A percentile compares a stretch with the other conserved stretches of the same genome.
Conservation (phyloP, 92 coral and sea anemone species). For the Parazoanthus atlanticus region DNA sequence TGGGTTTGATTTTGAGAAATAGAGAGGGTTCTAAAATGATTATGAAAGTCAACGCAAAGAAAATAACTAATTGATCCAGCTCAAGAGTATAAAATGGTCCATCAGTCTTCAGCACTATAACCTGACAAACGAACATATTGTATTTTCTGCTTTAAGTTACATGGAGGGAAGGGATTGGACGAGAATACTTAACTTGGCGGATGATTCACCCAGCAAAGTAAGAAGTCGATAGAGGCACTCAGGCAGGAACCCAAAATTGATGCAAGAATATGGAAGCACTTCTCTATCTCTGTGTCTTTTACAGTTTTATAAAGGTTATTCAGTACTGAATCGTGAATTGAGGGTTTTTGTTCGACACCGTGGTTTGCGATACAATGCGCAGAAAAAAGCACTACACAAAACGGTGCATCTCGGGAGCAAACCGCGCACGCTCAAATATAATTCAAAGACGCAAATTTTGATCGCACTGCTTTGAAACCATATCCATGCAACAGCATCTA, state of each 20-base stretch:
- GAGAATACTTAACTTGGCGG: neutral
- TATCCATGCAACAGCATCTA: constrained; percentile 24
- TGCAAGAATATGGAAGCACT: constrained; percentile 1
- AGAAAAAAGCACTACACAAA: neutral
- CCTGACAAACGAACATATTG: neutral
- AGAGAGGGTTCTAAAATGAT: neutral
- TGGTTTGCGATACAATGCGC: neutral
- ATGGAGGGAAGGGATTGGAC: too few species aligned
- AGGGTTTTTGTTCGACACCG: neutral
- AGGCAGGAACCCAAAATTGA: neutral
- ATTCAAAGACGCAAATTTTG: constrained; percentile 29
- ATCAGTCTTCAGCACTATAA: neutral
- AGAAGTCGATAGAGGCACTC: neutral
- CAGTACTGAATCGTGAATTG: neutral
- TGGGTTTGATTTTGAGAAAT: neutral
- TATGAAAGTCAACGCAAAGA: neutral
- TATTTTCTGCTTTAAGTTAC: too few species aligned
- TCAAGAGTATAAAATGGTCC: neutral
- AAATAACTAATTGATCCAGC: neutral
- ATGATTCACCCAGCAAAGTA: neutral
- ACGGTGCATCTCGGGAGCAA: neutral
- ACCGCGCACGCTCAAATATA: constrained; percentile 42
- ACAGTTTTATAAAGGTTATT: neutral
- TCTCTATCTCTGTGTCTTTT: neutral
- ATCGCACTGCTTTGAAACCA: constrained; percentile 40